A percentile compares a stretch with the other conserved stretches of the same genome.
phyloP scores from a whole-genome alignment of 37 sponge, comb jelly and placozoan genomes.

The Axinella damicornis region DNA sequence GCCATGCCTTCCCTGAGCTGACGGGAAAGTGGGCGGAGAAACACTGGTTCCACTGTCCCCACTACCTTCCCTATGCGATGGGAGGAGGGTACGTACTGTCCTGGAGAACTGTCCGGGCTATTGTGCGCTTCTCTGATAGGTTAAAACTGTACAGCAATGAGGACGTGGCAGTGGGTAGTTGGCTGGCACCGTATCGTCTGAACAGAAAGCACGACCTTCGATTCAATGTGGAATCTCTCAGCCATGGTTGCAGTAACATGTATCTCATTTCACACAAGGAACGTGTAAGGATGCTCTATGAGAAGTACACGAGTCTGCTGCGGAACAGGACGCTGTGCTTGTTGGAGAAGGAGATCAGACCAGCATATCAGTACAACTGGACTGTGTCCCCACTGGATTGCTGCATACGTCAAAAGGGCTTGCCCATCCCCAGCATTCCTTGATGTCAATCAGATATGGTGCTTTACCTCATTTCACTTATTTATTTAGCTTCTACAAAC shows the following conservation, averaged over 20 bases:
- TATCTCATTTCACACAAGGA: slow-evolving; percentile 69
- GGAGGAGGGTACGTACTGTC: slow-evolving; percentile 70
- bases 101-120: background rate
- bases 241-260: slow-evolving; percentile 63
- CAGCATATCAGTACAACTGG: slow-evolving; percentile 70
- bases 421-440: slow-evolving; percentile 4
- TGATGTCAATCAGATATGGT: no score
- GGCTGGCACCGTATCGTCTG: slow-evolving; percentile 52
- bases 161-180: slow-evolving; percentile 58
- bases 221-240: slow-evolving; percentile 48
- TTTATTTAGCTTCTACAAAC: no score
- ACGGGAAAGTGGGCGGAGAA: slow-evolving; percentile 64
- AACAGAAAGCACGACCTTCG: slow-evolving; percentile 45
- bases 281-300: slow-evolving; percentile 10
- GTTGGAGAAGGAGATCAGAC: slow-evolving; percentile 32
- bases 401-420: slow-evolving; percentile 37
- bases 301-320: slow-evolving; percentile 19
- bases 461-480: no score
- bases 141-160: slow-evolving; percentile 58
- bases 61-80: slow-evolving; percentile 73
- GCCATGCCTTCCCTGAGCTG: slow-evolving; percentile 30
- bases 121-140: background rate
- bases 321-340: slow-evolving; percentile 42
- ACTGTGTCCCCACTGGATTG: slow-evolving; percentile 46
- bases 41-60: slow-evolving; percentile 52